A percentile compares a stretch with the other conserved stretches of the same genome.
phyloP scores from a whole-genome alignment of 2,797 vertebrate genomes.

The Lithobates pipiens region DNA sequence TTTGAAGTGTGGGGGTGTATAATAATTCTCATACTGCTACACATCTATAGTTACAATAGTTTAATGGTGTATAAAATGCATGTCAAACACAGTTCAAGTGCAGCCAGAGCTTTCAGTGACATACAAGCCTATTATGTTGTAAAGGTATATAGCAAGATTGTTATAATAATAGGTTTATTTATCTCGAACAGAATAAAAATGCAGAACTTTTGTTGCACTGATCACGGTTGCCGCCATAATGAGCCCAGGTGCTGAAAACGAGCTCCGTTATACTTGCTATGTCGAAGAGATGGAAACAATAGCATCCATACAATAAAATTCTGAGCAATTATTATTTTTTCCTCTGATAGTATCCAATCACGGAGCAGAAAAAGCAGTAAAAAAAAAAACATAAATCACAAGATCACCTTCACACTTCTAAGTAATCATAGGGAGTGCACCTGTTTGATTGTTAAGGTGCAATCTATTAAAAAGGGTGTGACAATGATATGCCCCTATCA shows the following conservation, averaged over 20 bases:
- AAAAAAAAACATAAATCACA: constrained; percentile 37
- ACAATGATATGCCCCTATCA: constrained; percentile 34
- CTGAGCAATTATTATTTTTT: constrained; percentile 33
- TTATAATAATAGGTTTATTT: constrained; percentile 38
- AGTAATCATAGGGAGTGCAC: constrained; percentile 25
- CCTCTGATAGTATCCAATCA: constrained; percentile 9
- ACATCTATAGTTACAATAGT: constrained; percentile 14
- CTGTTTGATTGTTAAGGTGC: constrained; percentile 35
- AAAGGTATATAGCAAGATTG: not conserved
- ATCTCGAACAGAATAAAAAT: constrained; percentile 28
- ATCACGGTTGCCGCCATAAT: constrained; percentile 13
- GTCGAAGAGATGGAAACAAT: constrained; percentile 1
- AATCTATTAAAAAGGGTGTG: constrained; percentile 40
- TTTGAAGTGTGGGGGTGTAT: not conserved
- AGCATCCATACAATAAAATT: not conserved
- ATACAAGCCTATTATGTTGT: constrained; percentile 14
- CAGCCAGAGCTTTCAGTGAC: not conserved
- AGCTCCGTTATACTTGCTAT: constrained; percentile 23
- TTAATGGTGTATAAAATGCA: constrained; percentile 25
- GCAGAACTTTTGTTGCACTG: constrained; percentile 10
- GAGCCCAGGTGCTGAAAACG: constrained; percentile 36
- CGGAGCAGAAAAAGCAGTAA: not conserved
- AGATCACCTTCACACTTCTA: constrained; percentile 6
- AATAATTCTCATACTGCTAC: not conserved
- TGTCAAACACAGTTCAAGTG: not conserved